Percentiles rank a stretch among this genome's conserved stretches.
phyloP scores from a whole-genome alignment of 2,888 invertebrate genomes.

The Megamerina dolium region DNA sequence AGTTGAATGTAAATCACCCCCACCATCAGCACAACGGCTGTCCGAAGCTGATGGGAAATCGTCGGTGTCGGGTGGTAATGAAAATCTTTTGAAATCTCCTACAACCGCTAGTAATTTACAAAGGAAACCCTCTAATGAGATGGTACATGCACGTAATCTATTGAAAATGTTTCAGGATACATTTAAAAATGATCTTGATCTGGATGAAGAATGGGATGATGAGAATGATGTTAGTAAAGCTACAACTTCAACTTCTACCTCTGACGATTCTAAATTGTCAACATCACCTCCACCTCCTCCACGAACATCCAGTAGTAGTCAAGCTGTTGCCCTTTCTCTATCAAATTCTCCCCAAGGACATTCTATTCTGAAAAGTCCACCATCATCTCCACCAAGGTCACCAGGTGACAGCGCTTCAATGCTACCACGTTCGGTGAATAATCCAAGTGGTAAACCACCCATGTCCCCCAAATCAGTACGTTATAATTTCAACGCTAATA shows the following conservation, averaged over 20 bases:
- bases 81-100: slow-evolving; percentile 8
- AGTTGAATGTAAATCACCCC: slow-evolving; percentile 10
- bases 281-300: not conserved
- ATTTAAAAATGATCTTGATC: slow-evolving; percentile 38
- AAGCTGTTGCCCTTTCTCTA: not conserved
- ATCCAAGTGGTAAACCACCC: slow-evolving; percentile 31
- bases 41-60: not conserved
- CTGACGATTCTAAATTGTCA: not conserved
- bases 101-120: slow-evolving; percentile 29
- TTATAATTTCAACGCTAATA: slow-evolving; percentile 22
- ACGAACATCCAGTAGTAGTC: not conserved
- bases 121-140: slow-evolving; percentile 42
- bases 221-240: slow-evolving; percentile 5
- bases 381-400: not conserved
- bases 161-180: slow-evolving; percentile 45
- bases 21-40: no score
- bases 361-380: not conserved
- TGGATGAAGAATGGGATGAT: slow-evolving; percentile 30
- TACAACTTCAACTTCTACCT: not conserved
- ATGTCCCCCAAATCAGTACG: slow-evolving; percentile 20
- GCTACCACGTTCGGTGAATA: slow-evolving; percentile 32
- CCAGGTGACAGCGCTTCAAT: slow-evolving; percentile 23
- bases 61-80: slow-evolving; percentile 22
- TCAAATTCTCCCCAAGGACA: not conserved
- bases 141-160: slow-evolving; percentile 43